phyloP scores from a whole-genome alignment of 2,113 vertebrate genomes.

The Panthera leo region DNA sequence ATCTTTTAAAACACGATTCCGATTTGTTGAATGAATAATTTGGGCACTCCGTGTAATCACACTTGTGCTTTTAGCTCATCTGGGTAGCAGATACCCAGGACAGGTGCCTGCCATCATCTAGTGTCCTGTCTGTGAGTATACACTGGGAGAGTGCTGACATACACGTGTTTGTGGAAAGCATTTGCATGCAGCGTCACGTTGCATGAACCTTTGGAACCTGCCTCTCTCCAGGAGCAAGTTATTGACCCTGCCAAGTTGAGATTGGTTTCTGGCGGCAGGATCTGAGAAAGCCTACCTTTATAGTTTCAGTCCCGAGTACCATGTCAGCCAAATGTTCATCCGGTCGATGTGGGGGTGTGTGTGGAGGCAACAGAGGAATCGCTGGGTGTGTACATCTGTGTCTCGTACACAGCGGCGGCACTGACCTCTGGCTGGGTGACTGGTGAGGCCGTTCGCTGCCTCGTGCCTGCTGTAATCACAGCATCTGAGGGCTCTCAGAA shows the following conservation, averaged over 20 bases:
- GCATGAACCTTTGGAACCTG: rapidly evolving
- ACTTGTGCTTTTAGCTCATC: not conserved
- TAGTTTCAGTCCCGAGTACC: not conserved
- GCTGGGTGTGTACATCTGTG: rapidly evolving
- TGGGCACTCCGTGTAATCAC: rapidly evolving
- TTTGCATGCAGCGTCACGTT: rapidly evolving
- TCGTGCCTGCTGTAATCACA: rapidly evolving
- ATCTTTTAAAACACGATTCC: not conserved
- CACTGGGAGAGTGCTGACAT: rapidly evolving
- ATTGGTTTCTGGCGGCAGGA: not conserved
- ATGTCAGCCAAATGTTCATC: rapidly evolving
- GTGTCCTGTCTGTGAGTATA: rapidly evolving
- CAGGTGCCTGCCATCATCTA: rapidly evolving
- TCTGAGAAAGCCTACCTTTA: too few relatives aligned
- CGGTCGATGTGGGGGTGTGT: rapidly evolving
- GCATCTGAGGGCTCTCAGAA: not conserved
- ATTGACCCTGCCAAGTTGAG: too few relatives aligned
- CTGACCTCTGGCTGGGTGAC: rapidly evolving
- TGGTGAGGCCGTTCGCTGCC: rapidly evolving
- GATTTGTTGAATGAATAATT: not conserved
- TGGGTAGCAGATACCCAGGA: not conserved
- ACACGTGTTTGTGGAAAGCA: rapidly evolving
- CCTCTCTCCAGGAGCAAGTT: not conserved
- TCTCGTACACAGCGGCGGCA: rapidly evolving
- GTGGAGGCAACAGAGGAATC: too few relatives aligned